Evolutionary conservation across 2,113 vertebrate genomes (phyloP), one percentile per base, ranked within the genome.

Genomic region (Sinocyclocheilus maitianheensis): DNA sequence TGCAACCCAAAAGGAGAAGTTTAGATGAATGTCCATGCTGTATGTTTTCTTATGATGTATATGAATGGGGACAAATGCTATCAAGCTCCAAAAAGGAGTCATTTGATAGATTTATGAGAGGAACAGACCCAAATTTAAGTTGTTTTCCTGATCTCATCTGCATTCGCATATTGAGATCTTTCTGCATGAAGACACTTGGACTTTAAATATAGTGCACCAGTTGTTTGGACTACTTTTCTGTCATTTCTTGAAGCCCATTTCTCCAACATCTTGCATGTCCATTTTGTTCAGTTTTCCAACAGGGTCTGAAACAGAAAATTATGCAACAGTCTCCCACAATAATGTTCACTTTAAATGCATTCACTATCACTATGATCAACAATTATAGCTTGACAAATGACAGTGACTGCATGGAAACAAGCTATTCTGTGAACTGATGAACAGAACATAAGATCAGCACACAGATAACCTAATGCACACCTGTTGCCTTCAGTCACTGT

Each of bases 401-500:
- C 46, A 48, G 9, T 18, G 26, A 16, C 9, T 26, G 55, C 55
- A 58, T 60, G 63, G 20, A 85, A 77, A 77, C 60, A 13, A 77
- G 8, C 48, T 34, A 20, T 51, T 51, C 13, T 24, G n/a, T 76
- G 12, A 51, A 9, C 3, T 16, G 58, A 60, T 60, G 58, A 60
- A 22, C 58, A 60, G 58, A n/a, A 22, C n/a, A 75, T 14, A 75
- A 24, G 72, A 48, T 48, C 76, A 12, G 43, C 9, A 10, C 43
- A 46, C 10, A 58, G 77, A 78, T 60, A 58, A 60, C 77, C 5
- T 58, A 22, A 20, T 3, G 30, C 30, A 60, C 87, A 88, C 87
- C 84, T 88, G 87, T 67, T n/a, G 58, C 22, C 13, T 37, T 80
- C 55, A 75, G 76, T 60, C 84, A 65, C 60, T 67, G 10, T 34